Conservation (phyloP, 2,113 vertebrate species). For the Festucalex cinctus region DNA sequence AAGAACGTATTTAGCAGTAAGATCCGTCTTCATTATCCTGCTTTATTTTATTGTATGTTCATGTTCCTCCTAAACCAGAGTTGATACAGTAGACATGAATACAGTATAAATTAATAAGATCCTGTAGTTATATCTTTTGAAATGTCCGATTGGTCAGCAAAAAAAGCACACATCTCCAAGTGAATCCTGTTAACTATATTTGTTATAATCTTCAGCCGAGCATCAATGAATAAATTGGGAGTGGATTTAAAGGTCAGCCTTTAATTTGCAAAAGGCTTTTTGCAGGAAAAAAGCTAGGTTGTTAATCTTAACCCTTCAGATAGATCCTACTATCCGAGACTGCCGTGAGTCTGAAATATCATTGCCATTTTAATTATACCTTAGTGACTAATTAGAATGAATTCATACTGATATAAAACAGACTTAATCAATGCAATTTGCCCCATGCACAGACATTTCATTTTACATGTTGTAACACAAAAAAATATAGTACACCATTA, state of each 20-base stretch:
- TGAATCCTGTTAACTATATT: neutral
- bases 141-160: neutral
- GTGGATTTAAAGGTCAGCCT: conserved; percentile 53
- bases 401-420: no score
- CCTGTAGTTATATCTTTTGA: neutral
- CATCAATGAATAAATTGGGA: neutral
- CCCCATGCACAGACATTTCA: no score
- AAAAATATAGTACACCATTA: no score
- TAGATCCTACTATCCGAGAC: conserved; percentile 28
- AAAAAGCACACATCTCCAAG: neutral
- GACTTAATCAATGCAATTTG: no score
- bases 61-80: conserved; percentile 7
- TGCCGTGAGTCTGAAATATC: conserved; percentile 37
- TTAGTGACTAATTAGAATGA: conserved; percentile 40
- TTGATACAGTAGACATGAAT: no score
- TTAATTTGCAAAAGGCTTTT: conserved; percentile 11
- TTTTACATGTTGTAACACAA: no score
- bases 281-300: conserved; percentile 29
- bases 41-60: conserved; percentile 44
- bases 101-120: neutral
- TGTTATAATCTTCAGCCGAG: neutral
- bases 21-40: conserved; percentile 63
- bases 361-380: conserved; percentile 58
- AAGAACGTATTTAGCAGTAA: conserved; percentile 53
- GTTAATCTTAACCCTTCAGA: conserved; percentile 58